Evolutionary conservation across 2,113 vertebrate genomes (phyloP).

Genomic region (Bettongia penicillata): DNA sequence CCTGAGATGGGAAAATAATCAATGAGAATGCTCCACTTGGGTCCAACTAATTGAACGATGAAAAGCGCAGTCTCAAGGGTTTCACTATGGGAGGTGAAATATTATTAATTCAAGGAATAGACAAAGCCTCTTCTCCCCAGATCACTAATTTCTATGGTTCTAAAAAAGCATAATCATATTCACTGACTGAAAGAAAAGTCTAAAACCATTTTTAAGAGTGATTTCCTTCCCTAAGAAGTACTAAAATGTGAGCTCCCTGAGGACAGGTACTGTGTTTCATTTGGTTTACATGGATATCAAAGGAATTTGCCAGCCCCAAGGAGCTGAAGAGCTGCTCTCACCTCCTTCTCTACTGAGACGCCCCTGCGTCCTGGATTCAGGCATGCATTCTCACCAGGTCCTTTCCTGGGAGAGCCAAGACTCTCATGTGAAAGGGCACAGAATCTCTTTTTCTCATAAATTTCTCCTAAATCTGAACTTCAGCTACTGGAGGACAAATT

Average conservation of each 20-base stretch:
- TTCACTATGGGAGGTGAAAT: background rate
- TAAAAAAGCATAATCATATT: background rate
- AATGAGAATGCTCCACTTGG: background rate
- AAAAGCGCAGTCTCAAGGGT: background rate
- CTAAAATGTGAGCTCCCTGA: background rate
- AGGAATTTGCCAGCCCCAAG: background rate
- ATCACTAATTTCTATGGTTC: background rate
- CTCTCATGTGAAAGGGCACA: background rate
- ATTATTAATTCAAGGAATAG: background rate
- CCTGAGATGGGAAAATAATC: background rate
- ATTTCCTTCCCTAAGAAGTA: background rate
- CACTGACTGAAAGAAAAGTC: background rate
- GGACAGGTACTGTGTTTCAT: background rate
- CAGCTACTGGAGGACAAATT: background rate
- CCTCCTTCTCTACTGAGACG: background rate
- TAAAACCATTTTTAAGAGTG: background rate
- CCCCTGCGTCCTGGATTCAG: background rate
- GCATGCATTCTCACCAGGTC: background rate
- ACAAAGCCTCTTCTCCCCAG: background rate
- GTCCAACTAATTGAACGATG: background rate
- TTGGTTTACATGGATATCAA: background rate
- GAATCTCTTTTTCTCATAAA: background rate
- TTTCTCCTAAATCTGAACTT: background rate
- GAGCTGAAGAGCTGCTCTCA: background rate
- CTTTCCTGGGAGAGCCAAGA: background rate